These are phyloP conservation scores for Heterodera carotae DNA, from an alignment of 1,140 invertebrate species.

Conservation along the genomic window DNA sequence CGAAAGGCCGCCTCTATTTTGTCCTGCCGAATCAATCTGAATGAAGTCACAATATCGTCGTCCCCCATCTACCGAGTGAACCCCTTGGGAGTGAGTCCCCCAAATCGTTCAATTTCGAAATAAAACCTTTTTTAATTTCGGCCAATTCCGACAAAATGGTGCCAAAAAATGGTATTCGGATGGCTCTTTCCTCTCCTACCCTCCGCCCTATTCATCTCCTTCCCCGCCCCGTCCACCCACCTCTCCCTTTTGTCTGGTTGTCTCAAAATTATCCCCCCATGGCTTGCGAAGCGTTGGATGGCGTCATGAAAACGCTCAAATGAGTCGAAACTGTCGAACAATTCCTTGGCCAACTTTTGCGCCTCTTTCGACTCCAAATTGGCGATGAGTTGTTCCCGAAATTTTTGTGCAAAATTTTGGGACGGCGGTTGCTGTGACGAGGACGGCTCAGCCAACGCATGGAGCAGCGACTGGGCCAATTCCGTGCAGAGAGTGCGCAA, in stretches of 20 bases:
- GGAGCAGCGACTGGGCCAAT: constrained; percentile 35
- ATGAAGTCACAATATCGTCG: too few species aligned
- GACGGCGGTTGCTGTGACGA: constrained; percentile 27
- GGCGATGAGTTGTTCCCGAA: constrained; percentile 28
- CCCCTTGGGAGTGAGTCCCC: too few species aligned
- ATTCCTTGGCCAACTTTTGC: constrained; percentile 25
- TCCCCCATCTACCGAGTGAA: too few species aligned
- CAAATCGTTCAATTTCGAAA: too few species aligned
- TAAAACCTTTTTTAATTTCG: too few species aligned
- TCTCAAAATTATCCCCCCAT: constrained; percentile 36
- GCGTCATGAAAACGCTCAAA: constrained; percentile 43
- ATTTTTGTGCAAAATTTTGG: constrained; percentile 16
- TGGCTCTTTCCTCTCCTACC: too few species aligned
- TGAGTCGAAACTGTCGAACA: constrained; percentile 38
- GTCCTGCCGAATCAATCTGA: constrained; percentile 5
- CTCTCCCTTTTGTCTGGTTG: constrained; percentile 49
- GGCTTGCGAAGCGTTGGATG: constrained; percentile 26
- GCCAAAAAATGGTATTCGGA: too few species aligned
- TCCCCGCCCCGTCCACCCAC: background rate
- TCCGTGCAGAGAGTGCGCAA: constrained; percentile 34
- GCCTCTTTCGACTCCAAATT: constrained; percentile 27
- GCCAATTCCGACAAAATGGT: constrained; percentile 11
- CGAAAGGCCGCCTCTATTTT: constrained; percentile 14
- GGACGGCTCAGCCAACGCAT: constrained; percentile 27
- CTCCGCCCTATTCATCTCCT: too few species aligned